These are phyloP conservation scores for Hirudo medicinalis DNA, from an alignment of 1,140 invertebrate species.

Conservation along the genomic window DNA sequence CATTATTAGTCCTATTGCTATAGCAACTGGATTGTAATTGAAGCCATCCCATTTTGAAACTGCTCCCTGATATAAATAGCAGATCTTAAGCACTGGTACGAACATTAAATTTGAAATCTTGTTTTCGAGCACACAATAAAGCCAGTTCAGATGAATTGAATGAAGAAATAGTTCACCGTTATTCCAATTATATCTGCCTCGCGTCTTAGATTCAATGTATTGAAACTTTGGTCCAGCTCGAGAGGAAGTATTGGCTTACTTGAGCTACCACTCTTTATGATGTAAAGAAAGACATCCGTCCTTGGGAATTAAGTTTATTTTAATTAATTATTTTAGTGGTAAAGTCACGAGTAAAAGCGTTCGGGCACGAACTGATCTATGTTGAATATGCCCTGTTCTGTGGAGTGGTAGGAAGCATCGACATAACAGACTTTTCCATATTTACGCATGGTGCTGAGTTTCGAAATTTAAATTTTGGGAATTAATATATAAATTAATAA, in stretches of 20 bases:
- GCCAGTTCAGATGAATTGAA: neutral
- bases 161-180: neutral
- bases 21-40: constrained; percentile 14
- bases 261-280: neutral
- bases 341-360: too few relatives aligned
- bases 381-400: too few relatives aligned
- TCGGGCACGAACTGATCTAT: too few relatives aligned
- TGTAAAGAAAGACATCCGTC: constrained; percentile 12
- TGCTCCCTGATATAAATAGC: neutral
- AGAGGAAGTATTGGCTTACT: neutral
- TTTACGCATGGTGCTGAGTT: too few relatives aligned
- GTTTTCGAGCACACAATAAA: neutral
- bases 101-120: too few relatives aligned
- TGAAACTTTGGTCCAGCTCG: constrained; percentile 2
- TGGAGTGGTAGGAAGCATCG: too few relatives aligned
- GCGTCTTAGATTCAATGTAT: neutral
- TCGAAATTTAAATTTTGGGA: too few relatives aligned
- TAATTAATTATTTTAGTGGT: too few relatives aligned
- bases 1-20: constrained; percentile 15
- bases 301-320: neutral
- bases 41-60: constrained; percentile 11
- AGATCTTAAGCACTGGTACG: too few relatives aligned
- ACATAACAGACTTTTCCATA: too few relatives aligned
- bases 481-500: too few relatives aligned
- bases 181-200: constrained; percentile 11